Conservation (phyloP, 1,140 invertebrate species). For the Colletes latitarsis region DNA sequence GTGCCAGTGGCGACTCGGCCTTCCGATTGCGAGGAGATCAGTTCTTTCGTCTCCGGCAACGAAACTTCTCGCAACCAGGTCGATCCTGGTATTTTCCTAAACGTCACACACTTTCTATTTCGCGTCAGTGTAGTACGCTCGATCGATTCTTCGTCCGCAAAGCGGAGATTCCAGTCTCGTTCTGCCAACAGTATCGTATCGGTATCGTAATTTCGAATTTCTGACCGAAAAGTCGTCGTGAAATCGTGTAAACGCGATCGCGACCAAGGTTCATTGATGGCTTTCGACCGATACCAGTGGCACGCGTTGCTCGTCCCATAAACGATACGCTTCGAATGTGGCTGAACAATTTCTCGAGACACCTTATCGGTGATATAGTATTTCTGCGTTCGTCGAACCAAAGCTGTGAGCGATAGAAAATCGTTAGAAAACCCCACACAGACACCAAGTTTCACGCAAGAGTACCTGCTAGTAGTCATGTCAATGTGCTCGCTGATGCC, state of each 20-base stretch:
- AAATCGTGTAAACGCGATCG: too few species aligned
- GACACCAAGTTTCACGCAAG: too few species aligned
- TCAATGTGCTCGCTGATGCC: slow-evolving; percentile 79
- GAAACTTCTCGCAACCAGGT: not conserved
- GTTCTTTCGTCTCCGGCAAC: slow-evolving; percentile 37
- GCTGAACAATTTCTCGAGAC: not conserved
- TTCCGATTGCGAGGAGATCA: slow-evolving; percentile 70
- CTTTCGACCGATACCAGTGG: slow-evolving; percentile 10
- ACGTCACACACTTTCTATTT: slow-evolving; percentile 4
- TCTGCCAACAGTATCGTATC: too few species aligned
- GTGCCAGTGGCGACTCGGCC: slow-evolving; percentile 74
- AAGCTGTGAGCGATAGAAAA: not conserved
- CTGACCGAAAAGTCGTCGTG: not conserved
- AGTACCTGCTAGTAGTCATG: slow-evolving; percentile 61
- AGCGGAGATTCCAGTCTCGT: not conserved
- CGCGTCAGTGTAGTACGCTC: not conserved
- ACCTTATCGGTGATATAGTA: not conserved
- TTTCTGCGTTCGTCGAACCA: not conserved
- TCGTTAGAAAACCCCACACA: too few species aligned
- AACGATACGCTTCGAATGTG: not conserved
- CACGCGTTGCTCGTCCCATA: not conserved
- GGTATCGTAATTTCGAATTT: not conserved
- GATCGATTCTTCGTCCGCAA: not conserved
- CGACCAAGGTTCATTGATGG: not conserved
- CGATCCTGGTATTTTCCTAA: not conserved